Base-by-base conservation (phyloP, 2,888 invertebrate genomes). In the Drosophila borborema region DNA sequence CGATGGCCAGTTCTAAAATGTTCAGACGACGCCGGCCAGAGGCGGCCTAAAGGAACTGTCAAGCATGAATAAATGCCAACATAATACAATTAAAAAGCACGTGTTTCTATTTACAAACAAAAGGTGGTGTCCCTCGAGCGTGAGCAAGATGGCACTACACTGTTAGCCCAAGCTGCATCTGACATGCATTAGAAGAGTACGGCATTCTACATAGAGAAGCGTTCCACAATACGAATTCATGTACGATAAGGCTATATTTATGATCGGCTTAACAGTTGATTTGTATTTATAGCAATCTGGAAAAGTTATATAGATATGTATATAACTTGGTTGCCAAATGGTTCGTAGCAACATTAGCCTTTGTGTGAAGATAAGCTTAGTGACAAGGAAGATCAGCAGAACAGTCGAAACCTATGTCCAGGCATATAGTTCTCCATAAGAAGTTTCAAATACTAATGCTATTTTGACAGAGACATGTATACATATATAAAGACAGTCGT, bases 1-100 rank as follows among this genome's bases (percentile, higher is more conserved):
- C 81, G 93, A 93, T 80, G 92, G 84, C 79, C 93, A 92, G 90
- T 94, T 93, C 87, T 93, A 93, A 91, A 55, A 31, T 45, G 43
- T 48, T 63, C 7, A 18, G 5, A n/a, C 55, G 58, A 55, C 65
- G 23, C 63, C 59, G 38, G 31, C 64, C 61, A 3, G n/a, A 12
- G n/a, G 53, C 64, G 48, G 23, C 38, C 18, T 59, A 56, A 66
- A 59, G 72, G 66, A 49, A 70, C 62, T 65, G 31, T 41, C 10
- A 16, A 14, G 49, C 80, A 75, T 64, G 53, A 77, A 77, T 77
- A 77, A 77, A 77, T n/a, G 43, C 56, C 75, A 75, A 43, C 80
- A 65, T 77, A 75, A 54, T 23, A 54, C 3, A 36, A 20, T 53
- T 58, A 49, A 16, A 18, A 3, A 49, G 14, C 20, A 12, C 31